A percentile compares a stretch with the other conserved stretches of the same genome.
These are phyloP conservation scores for Drosophila demipolita DNA, from an alignment of 2,888 invertebrate species.

Conservation along the genomic window DNA sequence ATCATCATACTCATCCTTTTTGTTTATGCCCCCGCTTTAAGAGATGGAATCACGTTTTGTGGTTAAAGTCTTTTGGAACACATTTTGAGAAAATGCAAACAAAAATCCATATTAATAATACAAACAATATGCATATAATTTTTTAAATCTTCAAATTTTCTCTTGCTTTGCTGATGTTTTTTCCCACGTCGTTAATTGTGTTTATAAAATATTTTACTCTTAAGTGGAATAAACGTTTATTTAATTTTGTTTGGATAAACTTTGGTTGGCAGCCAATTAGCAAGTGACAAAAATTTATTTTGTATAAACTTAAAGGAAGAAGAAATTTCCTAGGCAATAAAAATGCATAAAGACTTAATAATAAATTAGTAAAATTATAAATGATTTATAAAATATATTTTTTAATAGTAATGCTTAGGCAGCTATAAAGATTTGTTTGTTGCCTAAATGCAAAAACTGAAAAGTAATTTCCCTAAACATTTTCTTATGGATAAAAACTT, in stretches of 20 bases:
- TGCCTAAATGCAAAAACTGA: background rate
- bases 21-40: constrained; percentile 30
- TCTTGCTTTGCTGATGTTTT: constrained; percentile 46
- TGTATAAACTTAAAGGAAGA: constrained; percentile 17
- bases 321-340: background rate
- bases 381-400: background rate
- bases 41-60: constrained; percentile 61
- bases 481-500: background rate
- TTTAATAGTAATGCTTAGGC: background rate
- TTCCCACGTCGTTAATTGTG: constrained; percentile 64
- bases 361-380: background rate
- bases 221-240: constrained; percentile 52
- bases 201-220: constrained; percentile 57
- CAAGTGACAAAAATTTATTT: background rate
- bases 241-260: constrained; percentile 37
- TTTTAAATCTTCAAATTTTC: constrained; percentile 11
- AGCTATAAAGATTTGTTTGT: background rate
- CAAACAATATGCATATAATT: constrained; percentile 20
- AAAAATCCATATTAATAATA: constrained; percentile 18
- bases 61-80: constrained; percentile 19
- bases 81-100: constrained; percentile 14
- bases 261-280: constrained; percentile 29
- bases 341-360: background rate
- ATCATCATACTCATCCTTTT: constrained; percentile 18
- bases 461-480: background rate